These are phyloP conservation scores for Cybosia mesomella DNA, from an alignment of 2,888 invertebrate genomes.

Conservation along the genomic window DNA sequence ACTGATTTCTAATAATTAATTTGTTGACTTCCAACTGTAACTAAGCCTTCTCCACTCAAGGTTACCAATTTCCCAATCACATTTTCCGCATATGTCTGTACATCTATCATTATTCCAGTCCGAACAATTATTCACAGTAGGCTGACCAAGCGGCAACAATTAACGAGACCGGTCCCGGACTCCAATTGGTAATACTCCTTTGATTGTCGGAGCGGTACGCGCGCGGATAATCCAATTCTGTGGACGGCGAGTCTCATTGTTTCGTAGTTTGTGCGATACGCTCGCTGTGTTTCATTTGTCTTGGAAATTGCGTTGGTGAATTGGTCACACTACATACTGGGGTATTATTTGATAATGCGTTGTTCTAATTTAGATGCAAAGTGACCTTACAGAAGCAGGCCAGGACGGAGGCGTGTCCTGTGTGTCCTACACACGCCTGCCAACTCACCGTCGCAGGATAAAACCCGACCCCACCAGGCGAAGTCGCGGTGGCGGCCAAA, in stretches of 20 bases:
- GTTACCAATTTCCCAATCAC: background rate
- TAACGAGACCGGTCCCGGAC: constrained; percentile 51
- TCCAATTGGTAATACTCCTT: constrained; percentile 51
- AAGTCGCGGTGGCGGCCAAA: too few species aligned
- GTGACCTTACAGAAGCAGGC: too few species aligned
- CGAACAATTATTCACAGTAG: constrained; percentile 47
- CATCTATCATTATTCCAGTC: constrained; percentile 30
- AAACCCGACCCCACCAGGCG: too few species aligned
- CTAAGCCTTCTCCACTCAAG: too few species aligned
- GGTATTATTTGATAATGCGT: background rate
- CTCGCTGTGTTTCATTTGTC: constrained; percentile 40
- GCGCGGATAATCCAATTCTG: constrained; percentile 53
- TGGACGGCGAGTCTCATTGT: constrained; percentile 38
- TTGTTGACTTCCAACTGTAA: background rate
- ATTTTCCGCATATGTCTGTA: constrained; percentile 7
- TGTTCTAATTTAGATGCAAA: background rate
- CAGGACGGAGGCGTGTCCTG: too few species aligned
- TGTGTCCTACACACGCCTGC: too few species aligned
- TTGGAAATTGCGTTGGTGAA: constrained; percentile 37
- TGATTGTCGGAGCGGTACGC: constrained; percentile 50
- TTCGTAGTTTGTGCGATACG: constrained; percentile 28
- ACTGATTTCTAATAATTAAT: too few species aligned
- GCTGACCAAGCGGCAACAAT: constrained; percentile 49
- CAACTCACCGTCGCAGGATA: too few species aligned
- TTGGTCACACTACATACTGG: constrained; percentile 16